Evolutionary conservation across 2,113 vertebrate genomes (phyloP), one percentile per base, ranked within the genome.

Genomic region (Corythaeola cristata): DNA sequence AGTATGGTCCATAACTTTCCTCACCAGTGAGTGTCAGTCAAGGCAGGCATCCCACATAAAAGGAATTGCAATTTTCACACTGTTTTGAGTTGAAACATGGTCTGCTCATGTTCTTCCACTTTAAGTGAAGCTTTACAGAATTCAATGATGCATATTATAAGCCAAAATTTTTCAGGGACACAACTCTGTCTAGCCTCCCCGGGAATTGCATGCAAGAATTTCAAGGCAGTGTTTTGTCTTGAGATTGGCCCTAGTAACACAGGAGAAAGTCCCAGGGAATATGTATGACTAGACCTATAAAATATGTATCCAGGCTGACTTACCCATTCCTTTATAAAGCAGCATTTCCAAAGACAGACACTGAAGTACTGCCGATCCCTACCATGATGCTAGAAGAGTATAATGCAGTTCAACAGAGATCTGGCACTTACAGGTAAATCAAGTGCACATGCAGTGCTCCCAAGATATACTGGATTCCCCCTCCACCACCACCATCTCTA

Each of bases 21-120:
- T 85, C 82, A 86, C 47, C 75, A 90, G 62, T 0, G 0, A 89
- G 73, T 49, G 68, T 93, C 85, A 93, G 55, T 85, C 52, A 83
- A 94, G 92, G 50, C 82, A 93, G 56, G 44, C 85, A 88, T 53
- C 79, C 90, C 86, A 86, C 50, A 2, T 75, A 50, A 87, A 84
- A 84, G 53, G 9, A 87, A 91, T 85, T 30, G 11, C 39, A 86
- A 23, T 86, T 95, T 96, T 94, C 90, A 94, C 90, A 90, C 93
- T 7, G 17, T 75, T 94, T 64, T 1, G 0, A 75, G 73, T 13
- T 75, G 74, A 94, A 96, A 85, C 41, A n/a, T 41, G 66, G 80
- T 78, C 93, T 90, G 35, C 62, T 93, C 24, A 1, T 88, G 72
- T 88, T 95, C 68, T 74, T 93, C 75, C 75, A 81, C 83, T 75